Evolutionary conservation across 2,888 invertebrate genomes (phyloP).

Genomic region (Netelia melanura): DNA sequence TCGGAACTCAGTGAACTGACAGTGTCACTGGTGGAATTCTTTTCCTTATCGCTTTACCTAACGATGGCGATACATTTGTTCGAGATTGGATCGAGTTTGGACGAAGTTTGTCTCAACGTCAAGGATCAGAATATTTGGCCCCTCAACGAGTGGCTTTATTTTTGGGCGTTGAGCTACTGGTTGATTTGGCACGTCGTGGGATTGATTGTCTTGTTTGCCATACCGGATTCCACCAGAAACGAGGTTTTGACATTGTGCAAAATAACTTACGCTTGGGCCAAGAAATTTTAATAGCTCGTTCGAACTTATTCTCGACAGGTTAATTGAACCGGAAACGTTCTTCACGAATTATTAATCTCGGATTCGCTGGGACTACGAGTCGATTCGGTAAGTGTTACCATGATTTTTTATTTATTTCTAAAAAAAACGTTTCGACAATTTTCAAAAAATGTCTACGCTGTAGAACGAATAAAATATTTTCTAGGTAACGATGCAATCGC

Average conservation of each 20-base stretch:
- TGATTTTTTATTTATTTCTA: background rate
- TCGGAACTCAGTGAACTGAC: slow-evolving; percentile 38
- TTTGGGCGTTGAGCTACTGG: slow-evolving; percentile 26
- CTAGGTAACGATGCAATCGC: slow-evolving; percentile 47
- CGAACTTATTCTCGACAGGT: slow-evolving; percentile 36
- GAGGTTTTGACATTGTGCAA: slow-evolving; percentile 44
- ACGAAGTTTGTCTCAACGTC: slow-evolving; percentile 30
- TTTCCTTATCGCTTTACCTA: slow-evolving; percentile 47
- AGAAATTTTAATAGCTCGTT: background rate
- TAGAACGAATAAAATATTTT: background rate
- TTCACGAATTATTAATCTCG: slow-evolving; percentile 13
- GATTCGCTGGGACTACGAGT: background rate
- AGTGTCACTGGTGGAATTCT: slow-evolving; percentile 21
- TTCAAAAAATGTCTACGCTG: no score
- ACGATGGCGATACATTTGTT: slow-evolving; percentile 45
- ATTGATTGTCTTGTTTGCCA: slow-evolving; percentile 44
- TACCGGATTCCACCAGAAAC: slow-evolving; percentile 45
- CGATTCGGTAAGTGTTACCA: background rate
- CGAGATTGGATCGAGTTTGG: slow-evolving; percentile 38
- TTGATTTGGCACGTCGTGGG: slow-evolving; percentile 28
- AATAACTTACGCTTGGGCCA: background rate
- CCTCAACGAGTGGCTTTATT: background rate
- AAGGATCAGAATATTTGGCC: slow-evolving; percentile 22
- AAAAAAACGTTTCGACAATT: background rate
- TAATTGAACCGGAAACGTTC: slow-evolving; percentile 38